Conservation (phyloP, 2,888 invertebrate genomes). For the Brenthis daphne region DNA sequence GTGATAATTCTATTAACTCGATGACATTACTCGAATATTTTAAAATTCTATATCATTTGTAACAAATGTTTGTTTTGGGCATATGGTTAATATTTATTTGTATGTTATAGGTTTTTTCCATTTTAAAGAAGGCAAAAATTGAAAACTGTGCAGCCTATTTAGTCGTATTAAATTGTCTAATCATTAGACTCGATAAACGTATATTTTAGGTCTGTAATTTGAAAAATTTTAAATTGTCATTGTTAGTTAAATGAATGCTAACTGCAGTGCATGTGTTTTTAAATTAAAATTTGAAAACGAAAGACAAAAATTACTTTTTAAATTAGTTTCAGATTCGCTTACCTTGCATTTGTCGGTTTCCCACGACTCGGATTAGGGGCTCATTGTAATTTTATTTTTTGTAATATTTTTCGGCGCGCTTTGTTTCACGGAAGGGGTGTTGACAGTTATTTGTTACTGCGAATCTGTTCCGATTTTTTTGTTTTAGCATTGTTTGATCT, state of each 20-base stretch:
- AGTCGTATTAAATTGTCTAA: not conserved
- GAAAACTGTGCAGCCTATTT: not conserved
- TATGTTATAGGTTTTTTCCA: conserved; percentile 43
- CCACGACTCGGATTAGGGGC: conserved; percentile 79
- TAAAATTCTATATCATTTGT: conserved; percentile 40
- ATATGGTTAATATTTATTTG: conserved; percentile 60
- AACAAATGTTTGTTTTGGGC: conserved; percentile 70
- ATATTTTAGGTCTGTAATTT: conserved; percentile 23
- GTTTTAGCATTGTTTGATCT: conserved; percentile 68
- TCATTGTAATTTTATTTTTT: conserved; percentile 71
- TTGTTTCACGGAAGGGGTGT: conserved; percentile 81
- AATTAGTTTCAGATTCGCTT: conserved; percentile 80
- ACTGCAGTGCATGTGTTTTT: conserved; percentile 44
- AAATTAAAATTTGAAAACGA: conserved; percentile 54
- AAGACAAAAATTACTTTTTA: conserved; percentile 77
- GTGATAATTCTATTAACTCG: conserved; percentile 79
- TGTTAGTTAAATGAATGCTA: conserved; percentile 35
- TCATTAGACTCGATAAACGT: conserved; percentile 17
- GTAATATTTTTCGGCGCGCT: conserved; percentile 64
- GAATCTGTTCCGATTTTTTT: conserved; percentile 73
- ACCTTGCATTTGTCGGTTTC: conserved; percentile 78
- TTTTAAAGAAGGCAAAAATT: not conserved
- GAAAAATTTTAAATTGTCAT: conserved; percentile 34
- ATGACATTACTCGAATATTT: conserved; percentile 56
- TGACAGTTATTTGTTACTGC: conserved; percentile 80